Evolutionary conservation across 2,888 invertebrate species (phyloP).

Genomic region (Limnephilus rhombicus): DNA sequence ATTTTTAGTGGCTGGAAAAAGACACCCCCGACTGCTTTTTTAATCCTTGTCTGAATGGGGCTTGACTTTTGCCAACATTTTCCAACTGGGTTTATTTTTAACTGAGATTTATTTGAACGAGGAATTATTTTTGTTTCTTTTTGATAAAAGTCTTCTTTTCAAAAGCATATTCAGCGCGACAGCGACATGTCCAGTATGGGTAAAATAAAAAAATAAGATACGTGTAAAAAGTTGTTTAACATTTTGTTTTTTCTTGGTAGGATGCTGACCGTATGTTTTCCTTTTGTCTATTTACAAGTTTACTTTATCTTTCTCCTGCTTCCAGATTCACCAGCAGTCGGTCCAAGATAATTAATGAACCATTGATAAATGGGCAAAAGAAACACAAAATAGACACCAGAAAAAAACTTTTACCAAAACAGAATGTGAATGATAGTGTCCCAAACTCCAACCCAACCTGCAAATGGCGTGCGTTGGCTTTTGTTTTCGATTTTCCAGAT

Average conservation of each 20-base stretch:
- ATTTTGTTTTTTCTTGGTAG: constrained; percentile 1
- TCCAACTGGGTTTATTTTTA: not conserved
- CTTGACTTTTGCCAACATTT: not conserved
- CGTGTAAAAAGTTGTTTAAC: not conserved
- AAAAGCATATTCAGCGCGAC: not conserved
- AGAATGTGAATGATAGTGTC: not conserved
- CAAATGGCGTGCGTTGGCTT: not conserved
- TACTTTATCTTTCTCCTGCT: not conserved
- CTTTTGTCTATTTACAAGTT: not conserved
- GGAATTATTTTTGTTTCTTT: not conserved
- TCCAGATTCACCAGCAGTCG: not conserved
- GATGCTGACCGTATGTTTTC: not conserved
- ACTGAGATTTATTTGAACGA: not conserved
- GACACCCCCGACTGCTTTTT: not conserved
- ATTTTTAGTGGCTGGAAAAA: not conserved
- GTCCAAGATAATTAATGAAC: not conserved
- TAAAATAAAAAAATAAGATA: not conserved
- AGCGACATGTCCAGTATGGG: not conserved
- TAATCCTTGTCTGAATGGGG: not conserved
- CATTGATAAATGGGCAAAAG: not conserved
- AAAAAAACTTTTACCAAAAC: not conserved
- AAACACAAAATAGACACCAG: not conserved
- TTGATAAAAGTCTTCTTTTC: not conserved
- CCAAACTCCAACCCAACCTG: not conserved
- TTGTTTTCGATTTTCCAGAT: not conserved